Evolutionary conservation across 2,888 invertebrate species (phyloP).

Genomic region (Xanthia icteritia): DNA sequence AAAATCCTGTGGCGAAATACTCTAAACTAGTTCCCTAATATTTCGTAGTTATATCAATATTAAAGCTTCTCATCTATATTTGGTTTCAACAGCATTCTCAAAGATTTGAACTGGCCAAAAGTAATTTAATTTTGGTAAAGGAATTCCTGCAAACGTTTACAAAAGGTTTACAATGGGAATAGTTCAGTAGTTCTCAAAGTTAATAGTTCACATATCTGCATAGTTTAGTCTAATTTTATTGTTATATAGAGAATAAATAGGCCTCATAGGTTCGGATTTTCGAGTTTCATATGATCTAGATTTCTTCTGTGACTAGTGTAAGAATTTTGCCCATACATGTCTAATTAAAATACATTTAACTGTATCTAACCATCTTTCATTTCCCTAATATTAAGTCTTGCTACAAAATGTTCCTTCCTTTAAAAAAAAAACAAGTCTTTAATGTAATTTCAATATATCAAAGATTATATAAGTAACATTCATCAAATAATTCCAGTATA

Average conservation of each 20-base stretch:
- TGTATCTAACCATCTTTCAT: slow-evolving; percentile 30
- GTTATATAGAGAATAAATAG: slow-evolving; percentile 13
- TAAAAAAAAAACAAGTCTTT: not conserved
- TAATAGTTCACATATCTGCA: slow-evolving; percentile 6
- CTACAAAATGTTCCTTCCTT: slow-evolving; percentile 26
- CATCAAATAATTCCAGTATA: not conserved
- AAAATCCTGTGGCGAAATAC: slow-evolving; percentile 12
- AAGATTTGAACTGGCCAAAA: slow-evolving; percentile 1
- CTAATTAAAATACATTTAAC: slow-evolving; percentile 33
- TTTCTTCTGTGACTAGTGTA: slow-evolving; percentile 20
- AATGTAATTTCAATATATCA: not conserved
- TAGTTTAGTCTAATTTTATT: slow-evolving; percentile 10
- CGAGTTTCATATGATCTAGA: not conserved
- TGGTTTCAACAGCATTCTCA: slow-evolving; percentile 19
- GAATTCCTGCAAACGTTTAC: not conserved
- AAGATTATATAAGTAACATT: not conserved
- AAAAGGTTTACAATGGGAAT: not conserved
- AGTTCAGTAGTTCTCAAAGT: not conserved
- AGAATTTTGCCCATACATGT: slow-evolving; percentile 30
- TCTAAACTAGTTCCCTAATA: not conserved
- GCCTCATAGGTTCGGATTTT: slow-evolving; percentile 2
- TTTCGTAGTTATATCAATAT: not conserved
- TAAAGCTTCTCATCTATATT: not conserved
- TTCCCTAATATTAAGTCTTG: slow-evolving; percentile 22
- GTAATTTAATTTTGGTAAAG: not conserved